Evolutionary conservation across 2,113 vertebrate species (phyloP).

Genomic region (Phyllopteryx taeniolatus): DNA sequence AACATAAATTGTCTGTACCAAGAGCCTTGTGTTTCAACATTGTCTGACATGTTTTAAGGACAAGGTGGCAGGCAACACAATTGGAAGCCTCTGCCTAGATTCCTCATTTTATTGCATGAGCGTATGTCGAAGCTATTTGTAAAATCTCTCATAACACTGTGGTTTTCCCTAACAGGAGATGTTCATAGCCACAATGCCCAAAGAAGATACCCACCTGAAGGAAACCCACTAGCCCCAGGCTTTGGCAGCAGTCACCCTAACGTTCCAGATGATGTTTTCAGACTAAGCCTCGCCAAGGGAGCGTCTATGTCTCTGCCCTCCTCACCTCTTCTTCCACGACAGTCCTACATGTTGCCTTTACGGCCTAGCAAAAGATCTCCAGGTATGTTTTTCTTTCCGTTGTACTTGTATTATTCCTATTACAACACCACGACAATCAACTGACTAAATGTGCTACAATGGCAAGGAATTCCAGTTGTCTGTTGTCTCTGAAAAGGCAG

Average conservation of each 20-base stretch:
- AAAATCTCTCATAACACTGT: constrained; percentile 13
- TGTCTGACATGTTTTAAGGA: background rate
- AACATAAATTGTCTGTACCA: background rate
- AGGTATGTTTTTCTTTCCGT: constrained; percentile 72
- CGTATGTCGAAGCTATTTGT: background rate
- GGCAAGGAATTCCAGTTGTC: background rate
- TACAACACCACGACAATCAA: background rate
- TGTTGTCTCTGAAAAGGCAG: background rate
- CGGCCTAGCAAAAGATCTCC: constrained; percentile 89
- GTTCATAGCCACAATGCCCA: constrained; percentile 70
- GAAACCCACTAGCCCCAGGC: constrained; percentile 64
- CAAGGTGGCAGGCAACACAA: background rate
- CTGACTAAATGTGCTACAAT: background rate
- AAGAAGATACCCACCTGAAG: constrained; percentile 60
- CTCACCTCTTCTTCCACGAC: constrained; percentile 92
- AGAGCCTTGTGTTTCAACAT: background rate
- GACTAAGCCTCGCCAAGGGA: constrained; percentile 82
- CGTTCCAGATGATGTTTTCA: constrained; percentile 74
- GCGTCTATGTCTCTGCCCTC: constrained; percentile 95
- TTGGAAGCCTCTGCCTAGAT: background rate
- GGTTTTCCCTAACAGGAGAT: constrained; percentile 73
- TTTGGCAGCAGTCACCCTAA: constrained; percentile 56
- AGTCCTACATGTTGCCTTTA: constrained; percentile 83
- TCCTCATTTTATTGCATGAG: background rate
- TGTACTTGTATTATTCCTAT: background rate